Percentiles rank a stretch among this genome's conserved stretches.
Evolutionary conservation across 2,113 vertebrate species (phyloP).

Genomic region (Sarotherodon lohbergeri): DNA sequence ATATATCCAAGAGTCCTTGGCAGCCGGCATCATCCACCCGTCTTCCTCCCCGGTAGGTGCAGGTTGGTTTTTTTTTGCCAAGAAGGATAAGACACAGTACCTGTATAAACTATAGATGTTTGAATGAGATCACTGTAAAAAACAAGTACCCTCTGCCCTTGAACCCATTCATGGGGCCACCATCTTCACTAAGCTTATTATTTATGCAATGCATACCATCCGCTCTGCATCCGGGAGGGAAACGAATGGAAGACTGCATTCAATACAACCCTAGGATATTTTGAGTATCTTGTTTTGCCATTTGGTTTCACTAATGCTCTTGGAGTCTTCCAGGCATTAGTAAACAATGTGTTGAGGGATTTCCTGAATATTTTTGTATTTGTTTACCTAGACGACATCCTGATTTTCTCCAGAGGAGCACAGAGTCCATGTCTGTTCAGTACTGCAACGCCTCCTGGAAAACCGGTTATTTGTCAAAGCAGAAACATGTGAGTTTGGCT

Average conservation of each 20-base stretch:
- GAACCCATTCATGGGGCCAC: neutral
- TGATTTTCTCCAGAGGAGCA: neutral
- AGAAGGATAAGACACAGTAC: neutral
- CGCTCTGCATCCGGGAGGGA: neutral
- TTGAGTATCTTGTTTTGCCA: neutral
- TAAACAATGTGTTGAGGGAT: accelerated
- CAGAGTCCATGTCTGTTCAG: neutral
- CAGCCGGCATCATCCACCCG: neutral
- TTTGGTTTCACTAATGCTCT: neutral
- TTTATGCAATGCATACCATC: neutral
- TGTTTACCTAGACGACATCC: neutral
- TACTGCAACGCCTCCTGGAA: neutral
- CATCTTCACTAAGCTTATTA: neutral
- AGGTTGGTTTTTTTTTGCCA: neutral
- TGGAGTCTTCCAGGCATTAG: neutral
- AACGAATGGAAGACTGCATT: neutral
- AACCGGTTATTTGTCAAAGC: neutral
- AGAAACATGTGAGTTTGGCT: neutral
- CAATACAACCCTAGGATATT: neutral
- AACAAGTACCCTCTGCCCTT: neutral
- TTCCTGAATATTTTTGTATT: neutral
- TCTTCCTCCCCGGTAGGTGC: neutral
- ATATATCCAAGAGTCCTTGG: accelerated
- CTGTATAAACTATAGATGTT: neutral
- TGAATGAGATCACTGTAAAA: neutral